These are phyloP conservation scores for Colletes collaris DNA, from an alignment of 2,888 invertebrate genomes.

Conservation along the genomic window DNA sequence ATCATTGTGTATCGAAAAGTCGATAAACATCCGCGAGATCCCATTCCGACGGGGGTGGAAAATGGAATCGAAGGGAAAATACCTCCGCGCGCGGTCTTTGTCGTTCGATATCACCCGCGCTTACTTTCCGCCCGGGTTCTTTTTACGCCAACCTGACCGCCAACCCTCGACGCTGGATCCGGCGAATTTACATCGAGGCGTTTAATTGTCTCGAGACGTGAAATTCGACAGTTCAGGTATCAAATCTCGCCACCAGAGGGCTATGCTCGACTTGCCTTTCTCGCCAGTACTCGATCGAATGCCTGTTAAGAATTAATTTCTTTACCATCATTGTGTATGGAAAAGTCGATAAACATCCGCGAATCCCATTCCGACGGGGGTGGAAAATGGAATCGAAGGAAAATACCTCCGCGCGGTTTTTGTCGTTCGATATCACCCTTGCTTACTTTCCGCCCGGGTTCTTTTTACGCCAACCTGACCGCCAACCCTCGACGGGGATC, in stretches of 20 bases:
- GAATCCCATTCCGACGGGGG: constrained; percentile 55
- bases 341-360: too few relatives aligned
- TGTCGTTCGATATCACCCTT: constrained; percentile 38
- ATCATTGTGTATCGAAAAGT: too few relatives aligned
- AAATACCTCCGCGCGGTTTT: constrained; percentile 25
- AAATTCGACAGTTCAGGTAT: too few relatives aligned
- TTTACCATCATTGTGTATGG: too few relatives aligned
- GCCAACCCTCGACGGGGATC: not conserved
- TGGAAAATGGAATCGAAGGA: constrained; percentile 32
- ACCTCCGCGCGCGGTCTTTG: constrained; percentile 20
- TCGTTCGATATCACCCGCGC: constrained; percentile 40
- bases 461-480: constrained; percentile 20
- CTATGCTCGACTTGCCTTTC: too few relatives aligned
- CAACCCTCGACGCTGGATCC: not conserved
- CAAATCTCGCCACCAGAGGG: too few relatives aligned
- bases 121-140: constrained; percentile 26
- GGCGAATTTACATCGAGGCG: constrained; percentile 39
- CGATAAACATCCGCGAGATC: too few relatives aligned
- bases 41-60: constrained; percentile 49
- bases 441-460: constrained; percentile 27
- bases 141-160: constrained; percentile 18
- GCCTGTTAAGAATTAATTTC: too few relatives aligned
- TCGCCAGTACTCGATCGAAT: too few relatives aligned
- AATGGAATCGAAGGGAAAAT: constrained; percentile 34
- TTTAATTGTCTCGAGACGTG: constrained; percentile 22